Conservation (phyloP, 2,797 vertebrate species). For the Tamandua tetradactyla region DNA sequence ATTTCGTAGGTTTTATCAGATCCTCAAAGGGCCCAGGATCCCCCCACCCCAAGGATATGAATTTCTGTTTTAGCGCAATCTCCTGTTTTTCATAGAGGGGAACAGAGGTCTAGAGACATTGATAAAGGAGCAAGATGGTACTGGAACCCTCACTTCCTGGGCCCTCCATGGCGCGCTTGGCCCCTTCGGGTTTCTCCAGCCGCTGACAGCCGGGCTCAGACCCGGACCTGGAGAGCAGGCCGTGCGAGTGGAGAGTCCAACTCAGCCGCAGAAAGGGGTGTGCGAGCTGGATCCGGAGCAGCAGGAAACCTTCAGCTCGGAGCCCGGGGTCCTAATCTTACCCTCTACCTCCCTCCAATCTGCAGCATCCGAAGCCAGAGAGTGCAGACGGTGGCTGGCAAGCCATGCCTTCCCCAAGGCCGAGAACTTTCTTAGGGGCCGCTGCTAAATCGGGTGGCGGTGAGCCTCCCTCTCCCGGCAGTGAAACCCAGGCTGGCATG, state of each 20-base stretch:
- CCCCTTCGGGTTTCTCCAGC: not conserved
- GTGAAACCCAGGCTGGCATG: not conserved
- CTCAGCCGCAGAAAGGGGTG: rapidly evolving
- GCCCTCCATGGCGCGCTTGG: rapidly evolving
- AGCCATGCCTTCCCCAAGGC: not conserved
- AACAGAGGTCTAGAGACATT: not conserved
- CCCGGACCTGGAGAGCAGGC: not conserved
- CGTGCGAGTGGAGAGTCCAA: rapidly evolving
- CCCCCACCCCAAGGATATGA: not conserved
- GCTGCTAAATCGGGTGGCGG: not conserved
- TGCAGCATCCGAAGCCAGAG: not conserved
- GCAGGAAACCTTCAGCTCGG: not conserved
- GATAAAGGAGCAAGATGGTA: too few relatives aligned
- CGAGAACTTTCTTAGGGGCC: not conserved
- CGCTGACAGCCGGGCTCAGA: not conserved
- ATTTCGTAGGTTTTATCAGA: not conserved
- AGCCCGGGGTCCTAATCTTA: too few relatives aligned
- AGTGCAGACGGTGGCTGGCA: not conserved
- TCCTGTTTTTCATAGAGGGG: not conserved
- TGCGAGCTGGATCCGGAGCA: too few relatives aligned
- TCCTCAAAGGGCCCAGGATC: not conserved
- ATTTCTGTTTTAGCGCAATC: not conserved
- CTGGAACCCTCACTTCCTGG: not conserved
- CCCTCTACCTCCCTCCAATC: not conserved
- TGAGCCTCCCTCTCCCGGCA: not conserved